A percentile compares a stretch with the other conserved stretches of the same genome.
phyloP scores from a whole-genome alignment of 2,113 vertebrate species.

The Sminthopsis crassicaudata region DNA sequence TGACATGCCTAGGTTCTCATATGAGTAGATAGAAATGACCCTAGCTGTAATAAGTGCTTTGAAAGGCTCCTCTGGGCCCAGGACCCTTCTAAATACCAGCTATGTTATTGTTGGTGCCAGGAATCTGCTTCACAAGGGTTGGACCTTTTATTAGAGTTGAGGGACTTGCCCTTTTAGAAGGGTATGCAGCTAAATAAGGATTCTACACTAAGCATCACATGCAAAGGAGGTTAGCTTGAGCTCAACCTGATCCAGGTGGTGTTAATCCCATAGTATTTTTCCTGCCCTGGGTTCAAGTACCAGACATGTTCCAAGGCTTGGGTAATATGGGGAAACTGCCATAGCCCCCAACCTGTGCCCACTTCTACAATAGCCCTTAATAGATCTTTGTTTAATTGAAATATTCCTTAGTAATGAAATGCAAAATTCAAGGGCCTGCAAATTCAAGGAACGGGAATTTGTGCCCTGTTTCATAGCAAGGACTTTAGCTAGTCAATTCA shows the following conservation, averaged over 20 bases:
- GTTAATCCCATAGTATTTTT: neutral
- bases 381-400: neutral
- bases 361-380: neutral
- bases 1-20: neutral
- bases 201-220: neutral
- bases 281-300: neutral
- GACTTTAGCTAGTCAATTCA: neutral
- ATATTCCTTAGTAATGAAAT: neutral
- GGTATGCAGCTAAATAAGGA: neutral
- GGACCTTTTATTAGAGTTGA: slow-evolving; percentile 2
- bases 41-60: neutral
- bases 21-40: neutral
- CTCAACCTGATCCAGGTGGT: neutral
- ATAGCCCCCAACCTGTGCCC: neutral
- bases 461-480: neutral
- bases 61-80: neutral
- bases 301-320: neutral
- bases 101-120: neutral
- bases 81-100: neutral
- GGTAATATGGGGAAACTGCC: neutral
- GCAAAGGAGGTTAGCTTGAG: neutral
- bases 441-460: neutral
- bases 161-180: neutral
- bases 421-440: neutral
- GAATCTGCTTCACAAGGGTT: neutral